Percentiles rank a stretch among this genome's conserved stretches.
Conservation (phyloP, 1,140 invertebrate species). For the Ylistrum balloti region DNA sequence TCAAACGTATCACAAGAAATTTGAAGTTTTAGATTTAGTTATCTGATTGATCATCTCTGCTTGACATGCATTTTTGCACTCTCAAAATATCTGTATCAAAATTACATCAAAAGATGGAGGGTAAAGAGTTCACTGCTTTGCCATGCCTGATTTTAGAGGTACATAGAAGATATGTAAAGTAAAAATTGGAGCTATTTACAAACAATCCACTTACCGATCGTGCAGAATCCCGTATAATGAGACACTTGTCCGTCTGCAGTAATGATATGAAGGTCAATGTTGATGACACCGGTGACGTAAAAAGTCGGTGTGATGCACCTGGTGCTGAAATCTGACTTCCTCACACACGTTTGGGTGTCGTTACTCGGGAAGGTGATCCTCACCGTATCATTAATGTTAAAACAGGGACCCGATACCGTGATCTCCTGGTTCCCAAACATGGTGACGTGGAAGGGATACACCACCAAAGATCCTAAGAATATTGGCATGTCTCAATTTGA, state of each 20-base stretch:
- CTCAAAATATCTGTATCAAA: too few relatives aligned
- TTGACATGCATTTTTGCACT: too few relatives aligned
- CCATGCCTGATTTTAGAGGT: too few relatives aligned
- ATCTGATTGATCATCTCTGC: too few relatives aligned
- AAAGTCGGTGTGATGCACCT: conserved; percentile 43
- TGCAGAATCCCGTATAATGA: background rate
- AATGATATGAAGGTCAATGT: background rate
- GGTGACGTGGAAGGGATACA: conserved; percentile 42
- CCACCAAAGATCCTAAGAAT: conserved; percentile 41
- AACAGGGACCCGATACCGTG: conserved; percentile 45
- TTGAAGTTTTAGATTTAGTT: too few relatives aligned
- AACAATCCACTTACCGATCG: conserved; percentile 21
- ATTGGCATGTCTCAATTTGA: too few relatives aligned
- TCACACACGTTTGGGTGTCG: background rate
- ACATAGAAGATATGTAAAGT: too few relatives aligned
- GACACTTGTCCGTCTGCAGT: background rate
- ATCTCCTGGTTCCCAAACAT: conserved; percentile 50
- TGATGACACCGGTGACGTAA: conserved; percentile 41
- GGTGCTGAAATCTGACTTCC: conserved; percentile 35
- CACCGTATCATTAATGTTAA: conserved; percentile 41
- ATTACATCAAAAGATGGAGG: too few relatives aligned
- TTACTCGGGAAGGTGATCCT: background rate
- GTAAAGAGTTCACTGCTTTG: too few relatives aligned
- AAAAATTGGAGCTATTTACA: too few relatives aligned
- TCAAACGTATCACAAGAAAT: too few relatives aligned